Evolutionary conservation across 2,113 vertebrate genomes (phyloP).

Genomic region (Cyanoderma ruficeps): DNA sequence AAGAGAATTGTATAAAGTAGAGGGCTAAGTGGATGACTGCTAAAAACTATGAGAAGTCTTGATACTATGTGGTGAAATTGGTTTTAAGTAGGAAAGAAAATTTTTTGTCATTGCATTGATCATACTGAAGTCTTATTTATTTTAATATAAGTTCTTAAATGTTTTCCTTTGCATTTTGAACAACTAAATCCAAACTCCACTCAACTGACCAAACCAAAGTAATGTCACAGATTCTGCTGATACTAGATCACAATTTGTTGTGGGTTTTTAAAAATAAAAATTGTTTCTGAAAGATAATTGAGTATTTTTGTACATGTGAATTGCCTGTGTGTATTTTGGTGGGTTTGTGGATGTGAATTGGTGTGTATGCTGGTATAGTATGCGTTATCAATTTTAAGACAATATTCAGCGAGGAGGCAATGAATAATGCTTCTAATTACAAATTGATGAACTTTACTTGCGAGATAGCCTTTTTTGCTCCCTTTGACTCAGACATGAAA

Average conservation of each 20-base stretch:
- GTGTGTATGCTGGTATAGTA: neutral
- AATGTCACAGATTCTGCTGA: neutral
- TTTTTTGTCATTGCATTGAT: accelerated
- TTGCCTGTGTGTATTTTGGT: neutral
- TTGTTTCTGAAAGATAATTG: neutral
- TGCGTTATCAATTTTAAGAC: neutral
- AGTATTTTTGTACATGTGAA: neutral
- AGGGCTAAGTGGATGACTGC: neutral
- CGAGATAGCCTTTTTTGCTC: neutral
- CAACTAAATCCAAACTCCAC: neutral
- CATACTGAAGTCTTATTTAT: neutral
- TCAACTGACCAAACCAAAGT: neutral
- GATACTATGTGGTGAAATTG: neutral
- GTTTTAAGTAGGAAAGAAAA: neutral
- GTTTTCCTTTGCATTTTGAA: neutral
- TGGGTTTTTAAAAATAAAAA: neutral
- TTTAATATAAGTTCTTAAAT: neutral
- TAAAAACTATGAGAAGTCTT: neutral
- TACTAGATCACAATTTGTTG: neutral
- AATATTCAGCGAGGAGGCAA: neutral
- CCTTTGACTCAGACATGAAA: neutral
- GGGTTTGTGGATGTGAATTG: neutral
- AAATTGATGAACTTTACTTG: neutral
- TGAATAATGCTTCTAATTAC: neutral
- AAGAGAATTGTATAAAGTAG: neutral